Percentiles rank a stretch among this genome's conserved stretches.
phyloP scores from a whole-genome alignment of 2,113 vertebrate genomes.

The Proterorhinus semilunaris region DNA sequence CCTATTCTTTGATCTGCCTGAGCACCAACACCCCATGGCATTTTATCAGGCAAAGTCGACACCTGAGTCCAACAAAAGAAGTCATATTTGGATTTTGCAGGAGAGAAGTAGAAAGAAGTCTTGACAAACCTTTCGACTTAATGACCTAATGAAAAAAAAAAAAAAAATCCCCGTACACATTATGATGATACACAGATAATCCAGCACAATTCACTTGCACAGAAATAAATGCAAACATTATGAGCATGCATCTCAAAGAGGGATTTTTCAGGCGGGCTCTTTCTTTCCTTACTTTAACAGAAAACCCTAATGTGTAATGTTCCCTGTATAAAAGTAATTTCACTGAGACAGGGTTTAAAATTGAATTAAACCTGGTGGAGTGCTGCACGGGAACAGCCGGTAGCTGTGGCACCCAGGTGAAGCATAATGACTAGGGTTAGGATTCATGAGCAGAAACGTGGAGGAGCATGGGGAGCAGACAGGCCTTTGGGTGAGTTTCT shows the following conservation, averaged over 20 bases:
- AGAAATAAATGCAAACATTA: too few relatives aligned
- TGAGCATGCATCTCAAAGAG: too few relatives aligned
- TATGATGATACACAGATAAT: too few relatives aligned
- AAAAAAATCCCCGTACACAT: too few relatives aligned
- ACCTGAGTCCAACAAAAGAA: constrained; percentile 20
- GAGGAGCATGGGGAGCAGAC: not conserved
- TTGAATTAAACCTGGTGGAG: not conserved
- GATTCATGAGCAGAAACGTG: constrained; percentile 7
- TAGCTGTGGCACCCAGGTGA: not conserved
- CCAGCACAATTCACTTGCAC: too few relatives aligned
- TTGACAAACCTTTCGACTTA: too few relatives aligned
- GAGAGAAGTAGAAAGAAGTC: not conserved
- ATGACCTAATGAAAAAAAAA: too few relatives aligned
- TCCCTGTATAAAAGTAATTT: constrained; percentile 4
- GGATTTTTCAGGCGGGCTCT: too few relatives aligned
- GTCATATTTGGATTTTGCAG: not conserved
- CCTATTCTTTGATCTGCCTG: constrained; percentile 37
- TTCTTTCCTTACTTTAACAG: not conserved
- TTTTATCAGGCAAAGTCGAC: constrained; percentile 10
- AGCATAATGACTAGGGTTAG: constrained; percentile 6
- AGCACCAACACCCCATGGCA: not conserved
- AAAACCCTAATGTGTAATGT: constrained; percentile 8
- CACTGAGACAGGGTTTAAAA: constrained; percentile 1
- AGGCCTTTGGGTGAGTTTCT: not conserved
- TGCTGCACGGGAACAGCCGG: not conserved